These are phyloP conservation scores for Petaurus breviceps DNA, from an alignment of 2,113 vertebrate genomes.

Conservation along the genomic window DNA sequence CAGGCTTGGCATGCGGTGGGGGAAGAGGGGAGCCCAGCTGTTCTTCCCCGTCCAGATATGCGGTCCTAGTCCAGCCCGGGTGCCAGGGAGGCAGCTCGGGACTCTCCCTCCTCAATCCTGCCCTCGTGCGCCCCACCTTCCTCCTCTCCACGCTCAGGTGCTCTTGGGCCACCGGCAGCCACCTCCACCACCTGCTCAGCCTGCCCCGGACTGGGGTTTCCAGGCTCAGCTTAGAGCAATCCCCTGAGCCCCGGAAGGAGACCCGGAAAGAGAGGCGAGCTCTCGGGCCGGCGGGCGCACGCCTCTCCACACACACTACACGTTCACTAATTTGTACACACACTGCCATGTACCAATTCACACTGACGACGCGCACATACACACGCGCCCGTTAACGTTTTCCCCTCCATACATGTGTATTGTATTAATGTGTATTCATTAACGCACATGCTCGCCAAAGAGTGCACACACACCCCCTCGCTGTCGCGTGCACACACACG, in stretches of 20 bases:
- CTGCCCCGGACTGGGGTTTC: neutral
- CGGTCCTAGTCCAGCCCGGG: neutral
- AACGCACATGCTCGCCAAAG: too few relatives aligned
- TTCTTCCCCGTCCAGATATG: neutral
- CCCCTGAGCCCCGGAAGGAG: neutral
- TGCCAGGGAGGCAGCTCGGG: too few relatives aligned
- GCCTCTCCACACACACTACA: neutral
- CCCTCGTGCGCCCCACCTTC: neutral
- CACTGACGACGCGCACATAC: neutral
- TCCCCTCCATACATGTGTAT: neutral
- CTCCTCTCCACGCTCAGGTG: neutral
- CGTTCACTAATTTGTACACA: neutral
- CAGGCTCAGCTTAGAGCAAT: neutral
- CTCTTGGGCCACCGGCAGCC: too few relatives aligned
- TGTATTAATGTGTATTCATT: too few relatives aligned
- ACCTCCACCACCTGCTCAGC: neutral
- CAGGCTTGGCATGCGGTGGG: too few relatives aligned
- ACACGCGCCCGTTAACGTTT: neutral
- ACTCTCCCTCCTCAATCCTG: neutral
- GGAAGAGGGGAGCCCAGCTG: neutral
- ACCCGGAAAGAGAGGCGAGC: neutral
- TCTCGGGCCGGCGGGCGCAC: neutral
- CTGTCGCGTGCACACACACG: neutral
- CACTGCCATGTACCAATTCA: neutral
- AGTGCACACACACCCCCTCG: neutral